A percentile compares a stretch with the other conserved stretches of the same genome.
These are phyloP conservation scores for Heteractis magnifica DNA, from an alignment of 92 coral and sea anemone genomes.

Conservation along the genomic window DNA sequence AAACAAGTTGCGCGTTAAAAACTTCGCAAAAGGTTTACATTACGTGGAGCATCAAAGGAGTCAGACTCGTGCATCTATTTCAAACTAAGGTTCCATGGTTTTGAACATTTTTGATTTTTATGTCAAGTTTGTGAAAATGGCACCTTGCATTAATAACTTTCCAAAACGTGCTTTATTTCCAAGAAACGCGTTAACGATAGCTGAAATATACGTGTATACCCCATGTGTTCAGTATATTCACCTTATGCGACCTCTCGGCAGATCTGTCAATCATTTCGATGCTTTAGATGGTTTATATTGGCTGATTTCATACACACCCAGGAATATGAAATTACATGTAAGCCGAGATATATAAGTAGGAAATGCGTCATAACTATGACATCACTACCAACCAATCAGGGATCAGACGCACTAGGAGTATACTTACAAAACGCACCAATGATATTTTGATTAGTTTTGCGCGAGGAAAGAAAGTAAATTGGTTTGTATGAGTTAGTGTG, in stretches of 20 bases:
- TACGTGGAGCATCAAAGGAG: too few relatives aligned
- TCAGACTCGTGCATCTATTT: neutral
- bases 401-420: neutral
- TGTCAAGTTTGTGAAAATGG: neutral
- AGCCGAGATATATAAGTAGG: neutral
- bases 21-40: too few relatives aligned
- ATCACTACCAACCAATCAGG: neutral
- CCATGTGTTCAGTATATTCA: neutral
- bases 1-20: neutral
- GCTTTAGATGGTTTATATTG: neutral
- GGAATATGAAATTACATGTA: neutral
- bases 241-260: neutral
- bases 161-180: neutral
- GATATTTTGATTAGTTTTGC: neutral
- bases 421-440: neutral
- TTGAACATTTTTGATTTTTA: neutral
- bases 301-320: constrained; percentile 2
- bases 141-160: neutral
- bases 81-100: neutral
- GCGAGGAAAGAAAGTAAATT: neutral
- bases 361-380: constrained; percentile 5
- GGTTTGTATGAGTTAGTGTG: neutral
- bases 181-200: neutral
- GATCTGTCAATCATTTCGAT: neutral
- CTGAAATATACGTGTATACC: neutral